Base-by-base conservation (phyloP, 2,888 invertebrate genomes). In the Cylindroiulus punctatus region DNA sequence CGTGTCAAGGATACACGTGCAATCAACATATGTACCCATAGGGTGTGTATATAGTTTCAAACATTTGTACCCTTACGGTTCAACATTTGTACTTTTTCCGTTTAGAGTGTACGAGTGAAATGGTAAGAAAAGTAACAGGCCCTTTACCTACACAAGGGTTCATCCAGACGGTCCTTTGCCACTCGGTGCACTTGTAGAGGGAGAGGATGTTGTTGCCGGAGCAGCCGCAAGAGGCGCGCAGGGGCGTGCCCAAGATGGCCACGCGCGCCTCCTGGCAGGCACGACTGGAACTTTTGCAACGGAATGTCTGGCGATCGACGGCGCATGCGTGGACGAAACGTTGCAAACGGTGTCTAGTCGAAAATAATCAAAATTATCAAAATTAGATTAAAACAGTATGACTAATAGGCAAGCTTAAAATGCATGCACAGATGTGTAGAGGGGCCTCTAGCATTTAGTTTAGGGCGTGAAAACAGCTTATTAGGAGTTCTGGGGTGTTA, bases 271-370 rank as follows among this genome's bases (percentile, higher is more conserved):
- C 93, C 84, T 97, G 93, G 91, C 97, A 97, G 84, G 95, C 95
- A n/a, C 94, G 93, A 0, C 96, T 94, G 0, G 96, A 94, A 0
- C 96, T 96, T 0, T 96, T 96, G 90, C 97, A 97, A 89, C 96
- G 95, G 90, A 95, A 95, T 44, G 97, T 97, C 84, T 96, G 95
- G 86, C 96, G 96, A 90, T 97, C 97, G 85, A 97, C 96, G 0
- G 97, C 96, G 91, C 97, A 97, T 89, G 96, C 95, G 91, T 97
- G 96, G 91, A 97, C 97, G 91, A 96, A 97, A 91, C 94, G 94
- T 90, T 97, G 96, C 89, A 97, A 91, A 88, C 96, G 95, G 85
- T 93, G 92, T 90, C 97, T 96, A 36, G 36, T 1, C 42, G 32
- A 82, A 82, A 82, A 8, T 36, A 36, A 7, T 36, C 3, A 36